These are phyloP conservation scores for Liposcelis brunnea DNA, from an alignment of 2,888 invertebrate species.

Conservation along the genomic window DNA sequence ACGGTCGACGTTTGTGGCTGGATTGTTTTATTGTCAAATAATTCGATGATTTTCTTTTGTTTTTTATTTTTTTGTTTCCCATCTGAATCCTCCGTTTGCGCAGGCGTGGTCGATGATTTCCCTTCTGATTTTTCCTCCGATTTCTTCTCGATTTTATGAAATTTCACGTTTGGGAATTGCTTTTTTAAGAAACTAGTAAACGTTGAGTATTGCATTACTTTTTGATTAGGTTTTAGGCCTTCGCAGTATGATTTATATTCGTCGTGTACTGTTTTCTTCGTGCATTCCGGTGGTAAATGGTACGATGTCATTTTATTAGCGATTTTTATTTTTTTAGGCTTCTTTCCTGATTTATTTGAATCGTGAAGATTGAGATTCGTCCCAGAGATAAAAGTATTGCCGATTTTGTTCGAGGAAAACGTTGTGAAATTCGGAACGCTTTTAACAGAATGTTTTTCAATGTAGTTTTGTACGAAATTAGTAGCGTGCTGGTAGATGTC, in stretches of 20 bases:
- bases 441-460: constrained; percentile 44
- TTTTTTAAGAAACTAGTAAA: constrained; percentile 67
- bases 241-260: constrained; percentile 57
- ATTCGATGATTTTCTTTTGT: constrained; percentile 10
- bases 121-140: constrained; percentile 22
- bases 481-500: constrained; percentile 64
- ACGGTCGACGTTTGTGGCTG: neutral
- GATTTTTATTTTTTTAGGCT: constrained; percentile 22
- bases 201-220: constrained; percentile 63
- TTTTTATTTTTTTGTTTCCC: constrained; percentile 9
- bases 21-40: constrained; percentile 11
- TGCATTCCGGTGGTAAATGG: constrained; percentile 39
- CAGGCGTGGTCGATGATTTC: constrained; percentile 3
- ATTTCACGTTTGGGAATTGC: constrained; percentile 61
- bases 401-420: too few relatives aligned
- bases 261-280: constrained; percentile 53
- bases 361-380: constrained; percentile 28
- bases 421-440: constrained; percentile 18
- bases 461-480: constrained; percentile 53
- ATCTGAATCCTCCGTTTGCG: neutral
- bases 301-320: constrained; percentile 20
- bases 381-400: too few relatives aligned
- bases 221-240: constrained; percentile 45
- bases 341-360: constrained; percentile 24
- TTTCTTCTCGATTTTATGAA: constrained; percentile 40